These are phyloP conservation scores for Pluvianellus socialis DNA, from an alignment of 2,113 vertebrate genomes.

Conservation along the genomic window DNA sequence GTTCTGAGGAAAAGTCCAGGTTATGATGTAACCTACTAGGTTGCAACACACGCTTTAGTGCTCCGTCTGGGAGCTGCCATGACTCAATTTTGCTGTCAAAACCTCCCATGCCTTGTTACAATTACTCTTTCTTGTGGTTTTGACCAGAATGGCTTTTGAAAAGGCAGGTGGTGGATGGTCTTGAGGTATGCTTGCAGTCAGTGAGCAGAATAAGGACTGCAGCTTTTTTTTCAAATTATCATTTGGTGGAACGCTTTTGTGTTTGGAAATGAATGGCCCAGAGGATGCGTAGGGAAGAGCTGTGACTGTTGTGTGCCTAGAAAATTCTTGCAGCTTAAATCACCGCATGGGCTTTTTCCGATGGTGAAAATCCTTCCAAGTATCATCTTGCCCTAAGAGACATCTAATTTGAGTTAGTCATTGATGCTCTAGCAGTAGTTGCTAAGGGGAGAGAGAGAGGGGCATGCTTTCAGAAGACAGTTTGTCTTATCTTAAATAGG, in stretches of 20 bases:
- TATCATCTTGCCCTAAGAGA: not conserved
- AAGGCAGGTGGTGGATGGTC: not conserved
- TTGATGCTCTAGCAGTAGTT: not conserved
- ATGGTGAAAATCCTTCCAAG: not conserved
- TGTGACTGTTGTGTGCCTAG: not conserved
- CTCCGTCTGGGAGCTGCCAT: not conserved
- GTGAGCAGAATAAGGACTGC: not conserved
- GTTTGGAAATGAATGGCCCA: not conserved
- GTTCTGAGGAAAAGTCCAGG: not conserved
- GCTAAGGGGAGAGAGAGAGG: not conserved
- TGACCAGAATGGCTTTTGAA: not conserved
- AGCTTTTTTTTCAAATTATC: not conserved
- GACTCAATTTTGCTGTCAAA: not conserved
- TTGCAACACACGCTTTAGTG: not conserved
- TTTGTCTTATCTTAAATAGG: not conserved
- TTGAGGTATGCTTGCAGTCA: not conserved
- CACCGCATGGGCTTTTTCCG: rapidly evolving
- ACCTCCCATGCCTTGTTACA: not conserved
- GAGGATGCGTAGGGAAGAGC: not conserved
- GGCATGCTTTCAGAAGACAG: not conserved
- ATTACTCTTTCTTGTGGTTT: not conserved
- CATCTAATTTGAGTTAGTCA: not conserved
- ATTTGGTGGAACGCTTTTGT: not conserved
- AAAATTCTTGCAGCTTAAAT: not conserved
- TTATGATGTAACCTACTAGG: rapidly evolving